phyloP scores from a whole-genome alignment of 2,113 vertebrate genomes.

The Campylorhamphus procurvoides region DNA sequence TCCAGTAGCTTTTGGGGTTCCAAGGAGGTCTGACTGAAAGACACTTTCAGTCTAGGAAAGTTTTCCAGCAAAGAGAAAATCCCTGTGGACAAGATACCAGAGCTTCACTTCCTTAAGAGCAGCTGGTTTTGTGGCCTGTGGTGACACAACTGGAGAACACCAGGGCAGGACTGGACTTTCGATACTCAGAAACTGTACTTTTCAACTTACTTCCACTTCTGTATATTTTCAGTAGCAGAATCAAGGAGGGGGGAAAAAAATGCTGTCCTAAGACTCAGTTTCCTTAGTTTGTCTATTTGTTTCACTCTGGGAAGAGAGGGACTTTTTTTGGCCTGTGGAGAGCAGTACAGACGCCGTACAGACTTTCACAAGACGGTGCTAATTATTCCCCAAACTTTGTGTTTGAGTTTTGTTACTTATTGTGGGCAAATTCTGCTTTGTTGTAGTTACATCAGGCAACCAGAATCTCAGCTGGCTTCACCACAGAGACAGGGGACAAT shows the following conservation, averaged over 20 bases:
- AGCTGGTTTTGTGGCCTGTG: not conserved
- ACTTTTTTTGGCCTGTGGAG: not conserved
- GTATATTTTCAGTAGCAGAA: not conserved
- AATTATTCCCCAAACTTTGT: not conserved
- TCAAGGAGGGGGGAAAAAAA: not conserved
- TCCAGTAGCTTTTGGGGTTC: not conserved
- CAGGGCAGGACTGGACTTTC: not conserved
- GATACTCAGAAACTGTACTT: not conserved
- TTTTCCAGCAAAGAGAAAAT: not conserved
- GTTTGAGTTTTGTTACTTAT: not conserved
- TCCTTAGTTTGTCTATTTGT: not conserved
- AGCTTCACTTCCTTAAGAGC: not conserved
- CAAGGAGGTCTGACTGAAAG: not conserved
- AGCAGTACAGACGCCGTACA: not conserved
- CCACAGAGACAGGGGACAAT: not conserved
- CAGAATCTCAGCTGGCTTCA: not conserved
- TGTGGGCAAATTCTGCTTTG: not conserved
- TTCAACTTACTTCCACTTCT: not conserved
- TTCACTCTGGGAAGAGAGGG: not conserved
- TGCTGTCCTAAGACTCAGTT: not conserved
- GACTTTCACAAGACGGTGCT: rapidly evolving
- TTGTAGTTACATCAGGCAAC: not conserved
- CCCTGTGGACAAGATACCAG: not conserved
- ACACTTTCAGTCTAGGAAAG: not conserved
- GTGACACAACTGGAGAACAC: slow-evolving; percentile 3